A percentile compares a stretch with the other conserved stretches of the same genome.
phyloP scores from a whole-genome alignment of 1,140 invertebrate species.

The Drosophila rhopaloa region DNA sequence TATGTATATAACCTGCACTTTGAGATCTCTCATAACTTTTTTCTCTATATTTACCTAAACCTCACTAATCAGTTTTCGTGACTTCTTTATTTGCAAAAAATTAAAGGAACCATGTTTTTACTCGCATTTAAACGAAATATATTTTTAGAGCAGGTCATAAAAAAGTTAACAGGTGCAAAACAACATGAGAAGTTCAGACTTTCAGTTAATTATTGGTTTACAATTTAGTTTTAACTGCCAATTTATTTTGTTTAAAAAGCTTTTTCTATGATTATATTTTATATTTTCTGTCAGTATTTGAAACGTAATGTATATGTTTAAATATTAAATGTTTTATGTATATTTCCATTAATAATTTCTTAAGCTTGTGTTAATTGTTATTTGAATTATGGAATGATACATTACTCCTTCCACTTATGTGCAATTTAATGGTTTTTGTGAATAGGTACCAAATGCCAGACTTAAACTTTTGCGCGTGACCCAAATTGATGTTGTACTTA shows the following conservation, averaged over 20 bases:
- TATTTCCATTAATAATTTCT: no score
- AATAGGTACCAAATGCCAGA: not conserved
- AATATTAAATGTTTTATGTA: not conserved
- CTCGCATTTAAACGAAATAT: not conserved
- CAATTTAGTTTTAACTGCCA: no score
- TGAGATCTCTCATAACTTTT: not conserved
- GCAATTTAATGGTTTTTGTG: not conserved
- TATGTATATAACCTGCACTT: not conserved
- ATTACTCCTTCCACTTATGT: not conserved
- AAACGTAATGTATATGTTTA: no score
- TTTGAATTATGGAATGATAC: not conserved
- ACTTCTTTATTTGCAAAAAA: slow-evolving; percentile 18
- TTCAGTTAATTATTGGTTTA: no score
- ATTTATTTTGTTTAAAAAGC: no score
- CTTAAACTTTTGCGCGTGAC: slow-evolving; percentile 30
- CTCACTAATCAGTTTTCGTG: slow-evolving; percentile 7
- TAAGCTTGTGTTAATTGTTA: no score
- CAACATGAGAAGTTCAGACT: no score
- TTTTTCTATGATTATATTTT: no score
- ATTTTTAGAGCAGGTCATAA: not conserved
- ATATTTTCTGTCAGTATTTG: no score
- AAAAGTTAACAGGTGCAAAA: not conserved
- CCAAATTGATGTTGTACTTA: slow-evolving; percentile 22
- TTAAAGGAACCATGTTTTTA: not conserved
- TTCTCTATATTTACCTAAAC: not conserved